Evolutionary conservation across 1,140 invertebrate genomes (phyloP).

Genomic region (Lucilia cuprina): DNA sequence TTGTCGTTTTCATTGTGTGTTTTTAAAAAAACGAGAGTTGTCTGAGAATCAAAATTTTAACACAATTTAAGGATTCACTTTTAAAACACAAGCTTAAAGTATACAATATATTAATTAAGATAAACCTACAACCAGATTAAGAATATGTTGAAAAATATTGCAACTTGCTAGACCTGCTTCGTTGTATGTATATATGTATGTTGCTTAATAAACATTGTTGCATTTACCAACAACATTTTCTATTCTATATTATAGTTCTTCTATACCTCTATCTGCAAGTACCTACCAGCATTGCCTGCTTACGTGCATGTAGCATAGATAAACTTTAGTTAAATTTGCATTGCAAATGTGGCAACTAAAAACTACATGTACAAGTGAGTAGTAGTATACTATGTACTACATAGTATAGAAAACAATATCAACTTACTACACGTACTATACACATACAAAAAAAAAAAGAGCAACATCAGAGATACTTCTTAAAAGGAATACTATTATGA

Average conservation of each 20-base stretch:
- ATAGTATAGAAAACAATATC: too few relatives aligned
- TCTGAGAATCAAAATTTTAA: too few relatives aligned
- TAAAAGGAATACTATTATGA: not conserved
- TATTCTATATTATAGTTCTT: not conserved
- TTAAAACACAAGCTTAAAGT: too few relatives aligned
- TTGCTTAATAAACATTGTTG: not conserved
- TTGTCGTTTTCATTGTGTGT: not conserved
- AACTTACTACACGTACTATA: not conserved
- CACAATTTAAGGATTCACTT: too few relatives aligned
- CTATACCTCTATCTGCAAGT: not conserved
- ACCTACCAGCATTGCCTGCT: not conserved
- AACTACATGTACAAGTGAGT: not conserved
- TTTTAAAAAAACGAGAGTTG: not conserved
- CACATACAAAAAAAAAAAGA: not conserved
- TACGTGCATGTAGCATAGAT: constrained; percentile 7
- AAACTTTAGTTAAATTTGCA: constrained; percentile 18
- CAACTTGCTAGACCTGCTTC: too few relatives aligned
- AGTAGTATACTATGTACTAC: too few relatives aligned
- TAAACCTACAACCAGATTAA: too few relatives aligned
- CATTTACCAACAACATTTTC: not conserved
- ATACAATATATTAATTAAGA: too few relatives aligned
- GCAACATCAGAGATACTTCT: not conserved
- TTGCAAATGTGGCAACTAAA: not conserved
- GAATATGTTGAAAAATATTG: not conserved
- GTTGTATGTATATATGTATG: not conserved